Base-by-base conservation (phyloP, 2,888 invertebrate genomes). In the Volucella inanis region DNA sequence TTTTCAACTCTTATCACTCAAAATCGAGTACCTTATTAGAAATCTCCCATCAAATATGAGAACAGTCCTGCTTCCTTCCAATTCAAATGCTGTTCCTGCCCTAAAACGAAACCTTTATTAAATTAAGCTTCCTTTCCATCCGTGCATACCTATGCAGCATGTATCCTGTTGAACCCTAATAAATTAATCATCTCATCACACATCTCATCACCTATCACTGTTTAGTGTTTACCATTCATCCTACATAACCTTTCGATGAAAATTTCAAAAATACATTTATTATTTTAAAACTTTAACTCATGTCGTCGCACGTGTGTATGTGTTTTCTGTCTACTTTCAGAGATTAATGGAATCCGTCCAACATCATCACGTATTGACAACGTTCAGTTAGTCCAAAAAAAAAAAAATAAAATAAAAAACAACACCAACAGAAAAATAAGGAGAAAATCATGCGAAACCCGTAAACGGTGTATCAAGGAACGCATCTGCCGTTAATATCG, bases 331-430 rank as follows among this genome's bases (percentile, higher is more conserved):
- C 22, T 83, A 59, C 62, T 83, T 83, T 59, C 68, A 79, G 83
- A 47, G 15, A 75, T 84, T 75, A 70, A 84, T 84, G 83, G 83
- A 79, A 49, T 31, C 47, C 70, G 8, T 14, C 18, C 31, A 22
- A 31, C 43, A 62, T 18, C 80, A 75, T 59, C 68, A 61, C 72
- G 47, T 50, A 47, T 49, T 55, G 49, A 55, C 11, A 38, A 31
- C 61, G 61, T 43, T 31, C 65, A 79, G 78, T 54, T 79, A 79
- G 71, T 80, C 55, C 38, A 64, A 9, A 31, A 22, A 38, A 49
- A n/a, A n/a, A n/a, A n/a, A n/a, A n/a, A n/a, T n/a, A n/a, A n/a
- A n/a, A n/a, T n/a, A n/a, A n/a, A n/a, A n/a, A 38, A 18, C 10
- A 59, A 39, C 38, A 70, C 6, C 12, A 15, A 70, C 18, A 54